Evolutionary conservation across 2,797 vertebrate genomes (phyloP).

Genomic region (Bufotes viridis): DNA sequence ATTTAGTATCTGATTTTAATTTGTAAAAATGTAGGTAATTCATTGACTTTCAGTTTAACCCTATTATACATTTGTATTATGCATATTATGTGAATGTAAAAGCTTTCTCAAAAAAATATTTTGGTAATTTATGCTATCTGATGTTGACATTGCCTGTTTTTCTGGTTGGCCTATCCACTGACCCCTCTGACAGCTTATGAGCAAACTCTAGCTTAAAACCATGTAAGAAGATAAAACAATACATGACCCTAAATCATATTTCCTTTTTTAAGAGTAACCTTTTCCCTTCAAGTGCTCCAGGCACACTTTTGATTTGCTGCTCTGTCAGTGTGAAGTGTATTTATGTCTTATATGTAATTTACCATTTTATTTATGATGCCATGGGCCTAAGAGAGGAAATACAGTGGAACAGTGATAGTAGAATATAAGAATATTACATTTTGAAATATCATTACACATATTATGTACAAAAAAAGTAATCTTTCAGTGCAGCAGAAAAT

Average conservation of each 20-base stretch:
- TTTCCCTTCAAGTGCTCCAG: conserved; percentile 31
- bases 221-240: conserved; percentile 41
- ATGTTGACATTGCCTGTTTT: conserved; percentile 9
- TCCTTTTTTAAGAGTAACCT: conserved; percentile 44
- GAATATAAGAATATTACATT: neutral
- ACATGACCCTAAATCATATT: conserved; percentile 38
- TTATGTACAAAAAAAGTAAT: neutral
- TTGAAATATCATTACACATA: neutral
- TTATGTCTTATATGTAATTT: conserved; percentile 36
- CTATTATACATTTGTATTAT: neutral
- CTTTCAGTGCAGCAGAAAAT: neutral
- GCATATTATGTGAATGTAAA: neutral
- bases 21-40: too few relatives aligned
- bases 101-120: neutral
- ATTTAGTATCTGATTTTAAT: too few relatives aligned
- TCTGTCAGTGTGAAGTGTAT: conserved; percentile 36
- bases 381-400: neutral
- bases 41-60: neutral
- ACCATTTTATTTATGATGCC: conserved; percentile 33
- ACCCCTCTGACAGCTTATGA: conserved; percentile 17
- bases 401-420: neutral
- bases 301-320: conserved; percentile 36
- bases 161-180: neutral
- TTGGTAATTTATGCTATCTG: neutral
- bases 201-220: conserved; percentile 30